Base-by-base conservation (phyloP, 1,140 invertebrate genomes). In the Lucilia cuprina region DNA sequence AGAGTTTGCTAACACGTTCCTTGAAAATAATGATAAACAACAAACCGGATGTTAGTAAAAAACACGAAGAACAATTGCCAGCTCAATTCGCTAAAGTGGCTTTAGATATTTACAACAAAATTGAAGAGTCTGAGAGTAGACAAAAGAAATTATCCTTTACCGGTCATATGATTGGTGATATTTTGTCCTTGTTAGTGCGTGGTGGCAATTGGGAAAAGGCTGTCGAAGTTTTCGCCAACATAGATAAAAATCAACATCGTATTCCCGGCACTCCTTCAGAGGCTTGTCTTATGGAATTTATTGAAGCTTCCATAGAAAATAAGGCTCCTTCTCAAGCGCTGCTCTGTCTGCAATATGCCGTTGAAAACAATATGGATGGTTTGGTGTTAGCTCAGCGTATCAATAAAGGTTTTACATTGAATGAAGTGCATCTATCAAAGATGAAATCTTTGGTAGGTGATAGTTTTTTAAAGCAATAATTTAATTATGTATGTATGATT, bases 21-120 rank as follows among this genome's bases (percentile, higher is more conserved):
- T 87, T 95, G 0, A 88, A 92, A 34, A 93, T 94, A 12, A 93
- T 95, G 92, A 85, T 92, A 50, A 87, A 94, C 91, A 94, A 94
- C 93, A 90, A 92, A 86, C 87, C 92, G 83, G 85, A 91, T 75
- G 21, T 84, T 2, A 86, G 91, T 0, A 80, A 87, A 5, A 87
- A 89, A 0, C 30, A 80, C 0, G 87, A 90, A 12, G 84, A 88
- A 35, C 84, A 88, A 21, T 86, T 93, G 10, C 85, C 87, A 3
- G 87, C 91, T 74, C 89, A 91, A 84, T 93, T 93, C 88, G 88
- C 89, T n/a, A 90, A 92, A 34, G 93, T 94, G 80, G 93, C 91
- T 0, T 92, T 92, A 90, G 92, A 92, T 85, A 92, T 94, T 88
- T 94, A 91, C 89, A 88, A 87, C 41, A 93, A 91, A 83, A 91